phyloP scores from a whole-genome alignment of 2,888 invertebrate species.

The Callosobruchus maculatus region DNA sequence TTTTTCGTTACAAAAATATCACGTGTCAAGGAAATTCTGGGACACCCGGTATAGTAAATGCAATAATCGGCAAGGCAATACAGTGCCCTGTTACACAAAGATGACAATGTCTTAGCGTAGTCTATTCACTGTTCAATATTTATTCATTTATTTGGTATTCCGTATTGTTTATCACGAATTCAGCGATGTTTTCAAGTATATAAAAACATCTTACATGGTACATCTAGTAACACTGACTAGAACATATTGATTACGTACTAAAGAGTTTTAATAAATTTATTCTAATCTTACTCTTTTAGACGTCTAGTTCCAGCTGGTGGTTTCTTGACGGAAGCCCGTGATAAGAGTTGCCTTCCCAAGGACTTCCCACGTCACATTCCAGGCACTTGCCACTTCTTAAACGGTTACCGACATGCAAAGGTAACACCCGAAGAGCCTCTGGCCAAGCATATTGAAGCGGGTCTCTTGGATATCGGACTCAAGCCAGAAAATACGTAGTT shows the following conservation, averaged over 20 bases:
- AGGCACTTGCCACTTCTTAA: constrained; percentile 84
- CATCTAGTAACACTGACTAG: not conserved
- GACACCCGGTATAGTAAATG: too few species aligned
- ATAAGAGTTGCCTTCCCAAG: constrained; percentile 74
- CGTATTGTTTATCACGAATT: too few species aligned
- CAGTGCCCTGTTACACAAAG: too few species aligned
- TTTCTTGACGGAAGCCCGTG: constrained; percentile 73
- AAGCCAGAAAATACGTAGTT: constrained; percentile 22
- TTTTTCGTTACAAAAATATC: too few species aligned
- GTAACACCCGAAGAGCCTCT: constrained; percentile 59
- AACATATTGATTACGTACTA: not conserved
- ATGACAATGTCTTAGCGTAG: too few species aligned
- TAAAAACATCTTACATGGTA: too few species aligned
- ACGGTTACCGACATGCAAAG: constrained; percentile 70
- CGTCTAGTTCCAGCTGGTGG: constrained; percentile 73
- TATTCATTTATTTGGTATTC: too few species aligned
- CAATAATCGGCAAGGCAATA: too few species aligned
- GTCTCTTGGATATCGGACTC: constrained; percentile 61
- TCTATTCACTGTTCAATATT: too few species aligned
- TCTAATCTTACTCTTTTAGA: constrained; percentile 49
- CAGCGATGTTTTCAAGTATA: too few species aligned
- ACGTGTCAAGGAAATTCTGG: too few species aligned
- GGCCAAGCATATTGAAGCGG: constrained; percentile 66
- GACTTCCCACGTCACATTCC: constrained; percentile 76
- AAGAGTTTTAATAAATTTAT: not conserved